Conservation (phyloP, 2,888 invertebrate genomes). For the Sesamia inferens region DNA sequence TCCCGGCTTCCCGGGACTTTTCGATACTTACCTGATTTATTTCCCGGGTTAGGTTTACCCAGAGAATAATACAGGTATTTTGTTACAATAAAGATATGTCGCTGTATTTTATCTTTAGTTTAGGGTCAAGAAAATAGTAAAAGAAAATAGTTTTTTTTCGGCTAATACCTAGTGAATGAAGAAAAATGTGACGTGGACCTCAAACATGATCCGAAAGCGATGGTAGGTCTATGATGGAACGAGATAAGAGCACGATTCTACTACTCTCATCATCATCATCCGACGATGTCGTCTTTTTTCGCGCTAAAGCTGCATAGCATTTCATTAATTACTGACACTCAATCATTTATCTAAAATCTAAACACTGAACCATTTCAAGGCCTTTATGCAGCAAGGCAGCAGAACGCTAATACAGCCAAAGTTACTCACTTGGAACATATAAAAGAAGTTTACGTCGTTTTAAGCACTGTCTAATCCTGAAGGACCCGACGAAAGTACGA, state of each 20-base stretch:
- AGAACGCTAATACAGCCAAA: too few species aligned
- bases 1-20: conserved; percentile 65
- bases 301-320: neutral
- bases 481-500: neutral
- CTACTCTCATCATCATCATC: too few species aligned
- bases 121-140: neutral
- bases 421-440: neutral
- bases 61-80: conserved; percentile 24
- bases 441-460: neutral
- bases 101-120: conserved; percentile 10
- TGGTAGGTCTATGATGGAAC: too few species aligned
- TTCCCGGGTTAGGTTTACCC: conserved; percentile 16
- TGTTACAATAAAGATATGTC: conserved; percentile 23
- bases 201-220: neutral
- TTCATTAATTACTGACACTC: neutral
- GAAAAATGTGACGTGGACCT: neutral
- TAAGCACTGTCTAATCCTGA: neutral
- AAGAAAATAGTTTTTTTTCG: neutral
- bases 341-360: neutral
- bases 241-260: neutral
- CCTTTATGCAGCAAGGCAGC: too few species aligned
- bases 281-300: neutral
- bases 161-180: neutral
- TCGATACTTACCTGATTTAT: conserved; percentile 44
- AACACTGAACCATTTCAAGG: neutral